Base-by-base conservation (phyloP, 1,140 invertebrate species). In the Pseudomyrmex concolor region DNA sequence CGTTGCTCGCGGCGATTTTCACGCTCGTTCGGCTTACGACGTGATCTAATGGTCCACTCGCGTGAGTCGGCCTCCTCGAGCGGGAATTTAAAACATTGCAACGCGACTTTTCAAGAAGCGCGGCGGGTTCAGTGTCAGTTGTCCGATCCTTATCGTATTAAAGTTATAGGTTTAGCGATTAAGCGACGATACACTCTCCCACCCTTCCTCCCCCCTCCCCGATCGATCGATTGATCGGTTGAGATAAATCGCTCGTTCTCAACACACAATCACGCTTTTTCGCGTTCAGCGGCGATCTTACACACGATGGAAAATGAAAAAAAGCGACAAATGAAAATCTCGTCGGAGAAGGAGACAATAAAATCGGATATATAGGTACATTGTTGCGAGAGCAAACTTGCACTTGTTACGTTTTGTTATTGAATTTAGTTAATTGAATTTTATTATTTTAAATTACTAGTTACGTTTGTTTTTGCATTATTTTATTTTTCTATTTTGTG, bases 141-240 rank as follows among this genome's bases (percentile, higher is more conserved):
- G 84, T 86, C 86, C 88, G 86, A 87, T 86, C 87, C 87, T 84
- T 86, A 72, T 25, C 73, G 57, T 86, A 84, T 84, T 34, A 76
- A 82, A 50, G 13, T 85, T 83, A 25, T 25, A 83, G 71, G 43
- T 13, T 66, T 85, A 84, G 83, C 22, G 51, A 68, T 84, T 84
- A 84, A 84, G 64, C 43, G 50, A 77, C 64, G 64, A 19, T 57
- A 66, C 57, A 25, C 17, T 22, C 1, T 25, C 34, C 0, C 5
- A 0, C 34, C 34, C 34, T 1, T 7, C 34, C 13, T 3, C 57
- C 10, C 13, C 9, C 51, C 34, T 5, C 5, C 13, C 10, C 17
- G n/a, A 45, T 22, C 72, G 72, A 74, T 72, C 10, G 51, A 57
- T 43, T 45, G 25, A 13, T 34, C 67, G 55, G 34, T 34, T 34